Base-by-base conservation (phyloP, 2,113 vertebrate species). In the Malurus alboscapulatus region DNA sequence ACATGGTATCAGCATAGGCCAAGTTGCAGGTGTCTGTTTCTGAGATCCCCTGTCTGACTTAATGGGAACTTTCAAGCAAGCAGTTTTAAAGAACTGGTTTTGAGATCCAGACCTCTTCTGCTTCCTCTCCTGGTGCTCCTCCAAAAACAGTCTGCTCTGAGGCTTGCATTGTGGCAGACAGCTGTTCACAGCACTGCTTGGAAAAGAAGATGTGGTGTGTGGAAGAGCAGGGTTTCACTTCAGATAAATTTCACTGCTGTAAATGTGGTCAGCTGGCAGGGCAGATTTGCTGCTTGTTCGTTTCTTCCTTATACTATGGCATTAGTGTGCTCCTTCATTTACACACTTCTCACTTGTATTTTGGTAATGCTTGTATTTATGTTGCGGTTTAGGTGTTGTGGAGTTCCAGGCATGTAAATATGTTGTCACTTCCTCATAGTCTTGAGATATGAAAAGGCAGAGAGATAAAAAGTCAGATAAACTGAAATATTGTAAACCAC, bases 171-270 rank as follows among this genome's bases (percentile, higher is more conserved):
- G 67, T 87, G 69, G 83, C 76, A 94, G 48, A n/a, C 90, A 85
- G 53, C 77, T 94, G 71, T 66, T 75, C 18, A 16, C 26, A 38
- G 21, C 19, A 12, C 53, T 59, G 69, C 78, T 83, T 90, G 81
- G 67, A 66, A 91, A 93, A 72, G 73, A 84, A 61, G 91, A 84
- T 87, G 93, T 94, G 89, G 91, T 83, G 59, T 76, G 67, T 79
- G 67, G 34, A 69, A 62, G 80, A 83, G 20, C 25, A 65, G 27
- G 9, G 40, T 94, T 94, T 88, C 53, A 61, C 61, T 86, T 91
- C 45, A 79, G 85, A 90, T 86, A 92, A 66, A 69, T 27, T 27
- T 63, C 4, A 0, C n/a, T 80, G 17, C 55, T 80, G 17, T 74
- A 62, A 76, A 67, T 17, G 18, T 78, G 16, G 36, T 58, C 14